These are phyloP conservation scores for Tapirus terrestris DNA, from an alignment of 2,113 vertebrate species.

Conservation along the genomic window DNA sequence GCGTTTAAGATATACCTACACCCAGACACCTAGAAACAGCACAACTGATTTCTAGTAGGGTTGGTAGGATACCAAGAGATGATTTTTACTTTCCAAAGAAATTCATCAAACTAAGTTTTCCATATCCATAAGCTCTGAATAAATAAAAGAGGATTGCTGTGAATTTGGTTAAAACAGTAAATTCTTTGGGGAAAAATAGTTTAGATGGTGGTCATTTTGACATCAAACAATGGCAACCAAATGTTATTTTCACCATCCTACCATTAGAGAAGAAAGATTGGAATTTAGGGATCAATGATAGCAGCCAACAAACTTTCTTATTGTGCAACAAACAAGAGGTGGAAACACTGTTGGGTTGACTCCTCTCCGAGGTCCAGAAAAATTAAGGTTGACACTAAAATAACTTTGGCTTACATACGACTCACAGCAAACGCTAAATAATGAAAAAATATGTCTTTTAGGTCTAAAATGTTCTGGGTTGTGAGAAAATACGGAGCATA, in stretches of 20 bases:
- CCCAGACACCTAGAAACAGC: not conserved
- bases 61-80: not conserved
- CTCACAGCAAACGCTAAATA: conserved; percentile 77
- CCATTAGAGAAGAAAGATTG: conserved; percentile 28
- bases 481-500: conserved; percentile 88
- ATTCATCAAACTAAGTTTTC: not conserved
- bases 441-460: conserved; percentile 78
- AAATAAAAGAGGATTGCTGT: not conserved
- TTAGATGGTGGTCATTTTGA: conserved; percentile 46
- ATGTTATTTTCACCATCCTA: conserved; percentile 29
- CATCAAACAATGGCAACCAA: conserved; percentile 44
- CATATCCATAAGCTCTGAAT: not conserved
- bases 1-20: not conserved
- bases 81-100: conserved; percentile 32
- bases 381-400: conserved; percentile 81
- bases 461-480: conserved; percentile 85
- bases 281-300: not conserved
- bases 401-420: conserved; percentile 78
- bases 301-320: conserved; percentile 39
- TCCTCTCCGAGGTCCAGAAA: conserved; percentile 64
- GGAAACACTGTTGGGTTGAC: conserved; percentile 22
- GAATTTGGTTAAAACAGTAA: conserved; percentile 54
- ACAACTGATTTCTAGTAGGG: not conserved
- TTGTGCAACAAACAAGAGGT: conserved; percentile 72
- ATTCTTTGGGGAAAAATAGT: conserved; percentile 10